These are phyloP conservation scores for Anhinga anhinga DNA, from an alignment of 2,113 vertebrate species.

Conservation along the genomic window DNA sequence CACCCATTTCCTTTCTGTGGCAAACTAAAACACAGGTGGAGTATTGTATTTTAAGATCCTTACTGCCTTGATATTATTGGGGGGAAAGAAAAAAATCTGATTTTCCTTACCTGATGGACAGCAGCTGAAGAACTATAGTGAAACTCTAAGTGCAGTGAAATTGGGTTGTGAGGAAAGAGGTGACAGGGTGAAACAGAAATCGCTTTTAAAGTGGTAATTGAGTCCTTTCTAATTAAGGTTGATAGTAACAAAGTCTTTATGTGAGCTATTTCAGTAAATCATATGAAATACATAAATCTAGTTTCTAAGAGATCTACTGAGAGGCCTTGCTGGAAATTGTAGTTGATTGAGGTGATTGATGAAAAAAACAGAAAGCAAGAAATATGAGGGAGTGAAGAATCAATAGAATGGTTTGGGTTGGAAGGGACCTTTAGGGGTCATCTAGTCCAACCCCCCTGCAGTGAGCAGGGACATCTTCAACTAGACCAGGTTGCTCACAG, in stretches of 20 bases:
- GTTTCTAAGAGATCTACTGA: background rate
- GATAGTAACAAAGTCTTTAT: background rate
- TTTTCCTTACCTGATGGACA: background rate
- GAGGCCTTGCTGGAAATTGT: background rate
- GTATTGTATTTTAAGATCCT: background rate
- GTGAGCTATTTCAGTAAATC: background rate
- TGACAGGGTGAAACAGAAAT: background rate
- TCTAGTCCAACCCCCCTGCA: background rate
- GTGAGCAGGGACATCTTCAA: background rate
- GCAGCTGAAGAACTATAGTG: background rate
- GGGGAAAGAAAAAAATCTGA: background rate
- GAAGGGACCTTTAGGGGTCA: background rate
- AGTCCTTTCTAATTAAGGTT: background rate
- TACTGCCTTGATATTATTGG: background rate
- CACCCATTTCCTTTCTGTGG: background rate
- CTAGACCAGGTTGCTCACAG: background rate
- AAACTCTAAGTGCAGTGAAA: background rate
- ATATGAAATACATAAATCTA: background rate
- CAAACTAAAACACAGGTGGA: background rate
- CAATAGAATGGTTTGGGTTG: background rate
- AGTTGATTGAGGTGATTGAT: background rate
- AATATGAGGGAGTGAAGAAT: background rate
- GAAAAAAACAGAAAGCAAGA: background rate
- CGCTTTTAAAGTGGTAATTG: background rate
- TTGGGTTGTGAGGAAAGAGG: background rate